Percentiles rank a stretch among this genome's conserved stretches.
phyloP scores from a whole-genome alignment of 2,888 invertebrate species.

The Phalera bucephala region DNA sequence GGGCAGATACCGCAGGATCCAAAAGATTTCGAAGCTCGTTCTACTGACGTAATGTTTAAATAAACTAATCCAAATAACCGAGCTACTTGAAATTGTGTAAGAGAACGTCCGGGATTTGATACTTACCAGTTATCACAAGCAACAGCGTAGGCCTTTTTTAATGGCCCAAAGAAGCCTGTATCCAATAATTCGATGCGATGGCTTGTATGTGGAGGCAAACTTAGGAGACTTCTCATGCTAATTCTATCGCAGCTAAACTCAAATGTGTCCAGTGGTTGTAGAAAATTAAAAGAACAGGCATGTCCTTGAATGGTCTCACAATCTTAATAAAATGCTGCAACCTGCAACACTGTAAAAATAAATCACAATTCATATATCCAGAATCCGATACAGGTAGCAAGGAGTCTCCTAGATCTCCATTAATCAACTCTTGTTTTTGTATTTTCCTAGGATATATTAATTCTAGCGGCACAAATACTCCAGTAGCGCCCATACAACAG shows the following conservation, averaged over 20 bases:
- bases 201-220: slow-evolving; percentile 7
- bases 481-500: slow-evolving; percentile 29
- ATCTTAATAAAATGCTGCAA: slow-evolving; percentile 27
- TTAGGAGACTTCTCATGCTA: slow-evolving; percentile 3
- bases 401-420: slow-evolving; percentile 29
- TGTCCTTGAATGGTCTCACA: slow-evolving; percentile 19
- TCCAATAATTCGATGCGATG: slow-evolving; percentile 7
- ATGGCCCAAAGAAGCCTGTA: slow-evolving; percentile 6
- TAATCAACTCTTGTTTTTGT: slow-evolving; percentile 21
- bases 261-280: slow-evolving; percentile 20
- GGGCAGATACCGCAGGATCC: slow-evolving; percentile 5
- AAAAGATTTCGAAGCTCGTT: slow-evolving; percentile 3
- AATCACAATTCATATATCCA: slow-evolving; percentile 32
- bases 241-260: slow-evolving; percentile 8
- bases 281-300: slow-evolving; percentile 25
- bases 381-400: slow-evolving; percentile 25
- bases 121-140: slow-evolving; percentile 6
- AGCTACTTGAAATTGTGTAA: slow-evolving; percentile 2
- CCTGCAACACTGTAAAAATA: slow-evolving; percentile 31
- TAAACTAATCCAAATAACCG: slow-evolving; percentile 2
- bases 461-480: slow-evolving; percentile 32
- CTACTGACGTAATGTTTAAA: background rate
- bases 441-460: slow-evolving; percentile 31
- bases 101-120: slow-evolving; percentile 1
- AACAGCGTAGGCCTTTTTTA: slow-evolving; percentile 4